These are phyloP conservation scores for Dusona sp. DNA, from an alignment of 2,888 invertebrate species.

Conservation along the genomic window DNA sequence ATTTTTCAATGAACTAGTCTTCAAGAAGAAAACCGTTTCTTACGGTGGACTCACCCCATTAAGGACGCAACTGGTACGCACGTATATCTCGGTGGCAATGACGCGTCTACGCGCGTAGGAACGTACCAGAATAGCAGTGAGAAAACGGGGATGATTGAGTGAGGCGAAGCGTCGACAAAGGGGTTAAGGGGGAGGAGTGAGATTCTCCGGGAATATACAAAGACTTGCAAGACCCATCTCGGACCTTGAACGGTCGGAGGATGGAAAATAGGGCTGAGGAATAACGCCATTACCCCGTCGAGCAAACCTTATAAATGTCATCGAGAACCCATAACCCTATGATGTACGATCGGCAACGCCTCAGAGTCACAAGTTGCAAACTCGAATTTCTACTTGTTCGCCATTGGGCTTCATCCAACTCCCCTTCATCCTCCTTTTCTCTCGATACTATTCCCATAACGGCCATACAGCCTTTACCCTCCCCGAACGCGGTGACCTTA, in stretches of 20 bases:
- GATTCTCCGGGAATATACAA: slow-evolving; percentile 23
- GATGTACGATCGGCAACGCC: slow-evolving; percentile 74
- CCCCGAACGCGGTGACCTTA: not conserved
- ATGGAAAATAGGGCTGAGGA: slow-evolving; percentile 16
- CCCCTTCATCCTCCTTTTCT: not conserved
- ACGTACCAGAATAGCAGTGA: slow-evolving; percentile 26
- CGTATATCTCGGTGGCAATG: slow-evolving; percentile 80
- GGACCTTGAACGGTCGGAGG: not conserved
- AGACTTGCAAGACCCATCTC: slow-evolving; percentile 5
- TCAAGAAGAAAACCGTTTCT: slow-evolving; percentile 50
- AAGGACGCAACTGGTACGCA: slow-evolving; percentile 75
- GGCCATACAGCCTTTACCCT: slow-evolving; percentile 22
- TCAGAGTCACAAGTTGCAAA: slow-evolving; percentile 60
- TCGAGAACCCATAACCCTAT: slow-evolving; percentile 78
- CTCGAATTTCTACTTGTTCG: slow-evolving; percentile 56
- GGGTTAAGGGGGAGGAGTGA: slow-evolving; percentile 13
- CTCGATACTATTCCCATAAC: slow-evolving; percentile 57
- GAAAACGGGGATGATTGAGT: slow-evolving; percentile 51
- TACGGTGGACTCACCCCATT: slow-evolving; percentile 71
- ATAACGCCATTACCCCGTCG: slow-evolving; percentile 67
- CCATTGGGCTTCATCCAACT: slow-evolving; percentile 14
- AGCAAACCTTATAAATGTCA: slow-evolving; percentile 80
- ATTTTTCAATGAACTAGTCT: slow-evolving; percentile 79
- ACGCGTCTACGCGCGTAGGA: slow-evolving; percentile 70
- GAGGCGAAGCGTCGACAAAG: slow-evolving; percentile 41